These are phyloP conservation scores for Limnephilus auricula DNA, from an alignment of 2,888 invertebrate genomes.

Conservation along the genomic window DNA sequence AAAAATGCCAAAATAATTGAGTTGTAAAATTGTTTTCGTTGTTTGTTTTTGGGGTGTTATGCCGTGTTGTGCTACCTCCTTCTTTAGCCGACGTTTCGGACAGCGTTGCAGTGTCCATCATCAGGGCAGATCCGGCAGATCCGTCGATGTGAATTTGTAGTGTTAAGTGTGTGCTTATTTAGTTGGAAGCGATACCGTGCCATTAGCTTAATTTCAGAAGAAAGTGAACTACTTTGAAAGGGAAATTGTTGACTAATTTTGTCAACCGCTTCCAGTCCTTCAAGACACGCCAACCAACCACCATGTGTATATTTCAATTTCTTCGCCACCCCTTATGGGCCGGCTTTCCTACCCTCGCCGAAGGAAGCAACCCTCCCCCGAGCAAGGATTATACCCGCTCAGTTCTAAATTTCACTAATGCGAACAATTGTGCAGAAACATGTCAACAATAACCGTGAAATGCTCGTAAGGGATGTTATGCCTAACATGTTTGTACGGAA, in stretches of 20 bases:
- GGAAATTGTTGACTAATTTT: background rate
- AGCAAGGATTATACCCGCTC: constrained; percentile 6
- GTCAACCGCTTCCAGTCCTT: background rate
- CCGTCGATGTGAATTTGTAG: too few relatives aligned
- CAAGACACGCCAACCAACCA: background rate
- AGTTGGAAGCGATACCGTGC: too few relatives aligned
- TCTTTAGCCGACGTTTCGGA: too few relatives aligned
- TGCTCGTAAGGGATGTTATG: background rate
- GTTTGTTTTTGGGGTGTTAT: too few relatives aligned
- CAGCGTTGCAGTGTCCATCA: too few relatives aligned
- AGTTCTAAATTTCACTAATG: constrained; percentile 36
- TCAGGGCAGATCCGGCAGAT: too few relatives aligned
- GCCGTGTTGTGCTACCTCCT: too few relatives aligned
- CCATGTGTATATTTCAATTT: constrained; percentile 23
- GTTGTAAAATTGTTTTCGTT: too few relatives aligned
- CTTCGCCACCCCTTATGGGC: background rate
- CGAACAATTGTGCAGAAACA: constrained; percentile 30
- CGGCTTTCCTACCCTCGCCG: background rate
- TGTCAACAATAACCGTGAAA: constrained; percentile 38
- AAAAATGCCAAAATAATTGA: background rate
- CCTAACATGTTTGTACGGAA: background rate
- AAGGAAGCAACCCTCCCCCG: background rate
- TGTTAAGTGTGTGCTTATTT: too few relatives aligned
- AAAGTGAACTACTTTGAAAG: too few relatives aligned
- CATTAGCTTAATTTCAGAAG: too few relatives aligned